Evolutionary conservation across 2,888 invertebrate species (phyloP), one percentile per base, ranked within the genome.

Genomic region (Linnaemya tessellans): DNA sequence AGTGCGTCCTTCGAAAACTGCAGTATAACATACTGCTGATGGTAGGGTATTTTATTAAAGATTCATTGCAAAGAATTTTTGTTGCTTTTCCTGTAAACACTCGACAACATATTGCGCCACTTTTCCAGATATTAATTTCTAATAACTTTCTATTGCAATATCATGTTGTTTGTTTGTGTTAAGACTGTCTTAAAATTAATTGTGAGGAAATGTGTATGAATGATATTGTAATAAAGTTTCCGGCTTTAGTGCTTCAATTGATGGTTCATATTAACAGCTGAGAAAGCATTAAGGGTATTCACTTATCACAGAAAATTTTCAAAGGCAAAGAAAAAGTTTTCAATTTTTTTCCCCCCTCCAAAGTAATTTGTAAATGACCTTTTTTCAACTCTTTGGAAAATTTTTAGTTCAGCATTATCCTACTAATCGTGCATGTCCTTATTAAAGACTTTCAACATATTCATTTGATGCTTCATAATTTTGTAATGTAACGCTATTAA

Each of bases 391-490:
- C 22, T 10, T 22, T 11, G 5, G 22, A 0, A 54, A 54, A 54
- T 22, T 25, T 11, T 22, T 54, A 41, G 3, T 41, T 10, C 0
- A 13, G 7, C 15, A 51, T 13, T 22, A 9, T 67, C 13, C 11
- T 15, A 35, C 2, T 15, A 10, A 62, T 20, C 2, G 15, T 79
- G 38, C 41, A 51, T 30, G 30, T 15, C 70, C 60, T 41, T 35
- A 46, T 18, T 68, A 20, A 30, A 1, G 0, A 56, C 38, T 49
- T 67, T 30, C 10, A n/a, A 35, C 49, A n/a, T 80, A 78, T 68
- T 68, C 54, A 62, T 78, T 80, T 67, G 71, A 81, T 78, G 68
- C 77, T 62, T 78, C 81, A 84, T 70, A 74, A 81, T 81, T 79
- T 78, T 58, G 8, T 64, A 46, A 68, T 74, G 71, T 18, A 54